Evolutionary conservation across 2,888 invertebrate genomes (phyloP).

Genomic region (Nipponacmea schrenckii): DNA sequence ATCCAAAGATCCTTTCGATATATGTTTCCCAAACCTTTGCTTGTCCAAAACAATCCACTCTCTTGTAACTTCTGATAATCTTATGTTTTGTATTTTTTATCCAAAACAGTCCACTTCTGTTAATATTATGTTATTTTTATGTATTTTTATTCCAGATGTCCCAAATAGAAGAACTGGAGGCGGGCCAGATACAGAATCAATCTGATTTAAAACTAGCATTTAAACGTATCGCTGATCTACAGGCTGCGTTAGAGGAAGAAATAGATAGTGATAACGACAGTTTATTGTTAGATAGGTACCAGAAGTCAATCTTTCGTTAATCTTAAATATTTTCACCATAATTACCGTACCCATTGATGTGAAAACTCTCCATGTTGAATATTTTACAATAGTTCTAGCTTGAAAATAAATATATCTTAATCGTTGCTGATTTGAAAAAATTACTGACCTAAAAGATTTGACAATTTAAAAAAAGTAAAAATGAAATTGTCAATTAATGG

Average conservation of each 20-base stretch:
- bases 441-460: too few species aligned
- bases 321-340: not conserved
- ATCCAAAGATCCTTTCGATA: too few species aligned
- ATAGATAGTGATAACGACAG: constrained; percentile 56
- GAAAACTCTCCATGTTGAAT: not conserved
- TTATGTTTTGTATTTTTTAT: too few species aligned
- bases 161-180: constrained; percentile 66
- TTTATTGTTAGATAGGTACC: constrained; percentile 43
- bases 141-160: constrained; percentile 54
- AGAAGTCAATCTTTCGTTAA: not conserved
- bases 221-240: constrained; percentile 89
- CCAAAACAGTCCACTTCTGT: too few species aligned
- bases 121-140: too few species aligned
- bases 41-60: too few species aligned
- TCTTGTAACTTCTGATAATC: too few species aligned
- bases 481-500: too few species aligned
- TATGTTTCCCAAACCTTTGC: too few species aligned
- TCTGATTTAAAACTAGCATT: constrained; percentile 86
- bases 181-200: constrained; percentile 67
- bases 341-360: not conserved
- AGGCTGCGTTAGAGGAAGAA: constrained; percentile 86
- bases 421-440: too few species aligned
- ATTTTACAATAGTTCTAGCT: not conserved
- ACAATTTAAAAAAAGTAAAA: too few species aligned
- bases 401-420: too few species aligned